These are phyloP conservation scores for Hyaena hyaena DNA, from an alignment of 2,113 vertebrate species.

Conservation along the genomic window DNA sequence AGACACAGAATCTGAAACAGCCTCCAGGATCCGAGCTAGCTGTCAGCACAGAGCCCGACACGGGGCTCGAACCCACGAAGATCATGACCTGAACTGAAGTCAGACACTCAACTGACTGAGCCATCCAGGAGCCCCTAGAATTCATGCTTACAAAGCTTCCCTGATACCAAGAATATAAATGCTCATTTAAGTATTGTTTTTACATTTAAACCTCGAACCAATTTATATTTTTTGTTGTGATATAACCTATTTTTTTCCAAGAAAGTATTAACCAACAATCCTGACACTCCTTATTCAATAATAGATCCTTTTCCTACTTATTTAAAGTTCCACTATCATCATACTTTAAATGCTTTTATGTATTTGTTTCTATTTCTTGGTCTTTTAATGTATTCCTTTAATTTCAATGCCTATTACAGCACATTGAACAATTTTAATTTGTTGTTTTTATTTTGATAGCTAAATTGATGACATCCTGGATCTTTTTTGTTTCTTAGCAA, in stretches of 20 bases:
- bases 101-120: too few species aligned
- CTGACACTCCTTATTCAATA: background rate
- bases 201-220: background rate
- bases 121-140: background rate
- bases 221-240: background rate
- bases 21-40: too few species aligned
- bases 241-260: background rate
- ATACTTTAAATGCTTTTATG: background rate
- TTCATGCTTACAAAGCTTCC: background rate
- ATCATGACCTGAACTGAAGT: too few species aligned
- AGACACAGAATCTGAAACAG: too few species aligned
- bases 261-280: background rate
- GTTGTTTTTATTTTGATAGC: background rate
- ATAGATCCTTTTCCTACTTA: background rate
- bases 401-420: background rate
- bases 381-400: background rate
- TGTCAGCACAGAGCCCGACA: too few species aligned
- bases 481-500: slow-evolving; percentile 21
- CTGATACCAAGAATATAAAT: background rate
- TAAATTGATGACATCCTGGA: background rate
- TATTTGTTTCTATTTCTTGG: background rate
- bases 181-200: slow-evolving; percentile 2
- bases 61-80: too few species aligned
- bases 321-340: background rate
- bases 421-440: background rate